Evolutionary conservation across 2,888 invertebrate species (phyloP).

Genomic region (Tachina fera): DNA sequence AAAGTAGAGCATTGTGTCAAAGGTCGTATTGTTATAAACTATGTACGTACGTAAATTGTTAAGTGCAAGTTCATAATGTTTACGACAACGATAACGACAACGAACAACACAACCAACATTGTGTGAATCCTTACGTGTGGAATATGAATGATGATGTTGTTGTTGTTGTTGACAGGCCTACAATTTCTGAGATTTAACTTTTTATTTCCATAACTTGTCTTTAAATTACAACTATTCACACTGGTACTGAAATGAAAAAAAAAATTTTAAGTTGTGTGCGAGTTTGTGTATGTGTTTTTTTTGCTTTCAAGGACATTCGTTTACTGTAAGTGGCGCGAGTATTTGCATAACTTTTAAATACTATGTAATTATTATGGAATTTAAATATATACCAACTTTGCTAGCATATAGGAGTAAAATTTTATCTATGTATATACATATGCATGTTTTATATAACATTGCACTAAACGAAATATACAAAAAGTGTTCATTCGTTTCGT

Average conservation of each 20-base stretch:
- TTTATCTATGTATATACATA: too few species aligned
- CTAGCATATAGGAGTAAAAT: too few species aligned
- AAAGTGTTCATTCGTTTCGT: too few species aligned
- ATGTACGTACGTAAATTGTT: slow-evolving; percentile 22
- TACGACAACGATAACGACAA: slow-evolving; percentile 24
- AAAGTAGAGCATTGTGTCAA: slow-evolving; percentile 71
- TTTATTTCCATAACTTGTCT: slow-evolving; percentile 27
- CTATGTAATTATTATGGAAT: too few species aligned
- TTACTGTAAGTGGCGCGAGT: background rate
- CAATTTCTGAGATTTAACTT: slow-evolving; percentile 9
- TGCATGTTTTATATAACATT: too few species aligned
- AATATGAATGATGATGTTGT: slow-evolving; percentile 8
- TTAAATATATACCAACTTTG: too few species aligned
- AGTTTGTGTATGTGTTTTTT: background rate
- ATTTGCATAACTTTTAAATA: background rate
- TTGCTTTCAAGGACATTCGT: background rate
- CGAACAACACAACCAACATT: slow-evolving; percentile 3
- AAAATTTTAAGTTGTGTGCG: background rate
- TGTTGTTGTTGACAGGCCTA: slow-evolving; percentile 48
- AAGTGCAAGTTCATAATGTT: slow-evolving; percentile 64
- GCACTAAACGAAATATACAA: too few species aligned
- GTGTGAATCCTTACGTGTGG: background rate
- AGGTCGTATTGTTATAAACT: slow-evolving; percentile 64
- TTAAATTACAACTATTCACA: background rate
- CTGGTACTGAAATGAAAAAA: background rate